Evolutionary conservation across 2,797 vertebrate species (phyloP), one percentile per base, ranked within the genome.

Genomic region (Crenichthys baileyi): DNA sequence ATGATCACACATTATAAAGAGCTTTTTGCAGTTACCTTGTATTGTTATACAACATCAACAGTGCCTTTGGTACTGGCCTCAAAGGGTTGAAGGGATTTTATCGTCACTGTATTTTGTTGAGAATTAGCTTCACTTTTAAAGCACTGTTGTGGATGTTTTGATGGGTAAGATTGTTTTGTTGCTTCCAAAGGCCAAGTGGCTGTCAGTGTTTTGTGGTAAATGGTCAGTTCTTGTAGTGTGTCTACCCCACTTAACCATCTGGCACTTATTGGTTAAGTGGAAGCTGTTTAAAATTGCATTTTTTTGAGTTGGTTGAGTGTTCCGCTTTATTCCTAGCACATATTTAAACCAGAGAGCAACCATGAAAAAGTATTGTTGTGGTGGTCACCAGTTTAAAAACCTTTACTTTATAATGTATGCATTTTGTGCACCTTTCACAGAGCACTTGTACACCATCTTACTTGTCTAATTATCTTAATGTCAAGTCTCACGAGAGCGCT

Each of bases 171-270:
- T 16, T 55, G 22, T 20, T 67, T 18, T 67, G 22, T 56, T 48
- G 39, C 31, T 75, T 29, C 56, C 29, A 70, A 16, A 78, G 29
- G 65, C 20, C 0, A 2, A 15, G 46, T 73, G 55, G 22, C 67
- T 82, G 29, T 79, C 29, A 13, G 9, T 53, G 24, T 50, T 20
- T 26, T 68, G 39, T 73, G 67, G 61, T 73, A 65, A 67, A 26
- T 2, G 41, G 53, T 31, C 8, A 15, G 51, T 26, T 72, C 5
- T 71, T 61, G 50, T 58, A 78, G 2, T 74, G 22, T 63, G 56
- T 46, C 65, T 50, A n/a, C 18, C 31, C 29, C 51, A 72, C 72
- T 67, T 77, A 70, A 39, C n/a, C 48, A 83, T 44, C 48, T 26
- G 31, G 8, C 41, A 12, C 13, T 46, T n/a, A 68, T 31, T 41